A percentile compares a stretch with the other conserved stretches of the same genome.
Conservation (phyloP, 2,113 vertebrate genomes). For the Phylloscopus trochilus region DNA sequence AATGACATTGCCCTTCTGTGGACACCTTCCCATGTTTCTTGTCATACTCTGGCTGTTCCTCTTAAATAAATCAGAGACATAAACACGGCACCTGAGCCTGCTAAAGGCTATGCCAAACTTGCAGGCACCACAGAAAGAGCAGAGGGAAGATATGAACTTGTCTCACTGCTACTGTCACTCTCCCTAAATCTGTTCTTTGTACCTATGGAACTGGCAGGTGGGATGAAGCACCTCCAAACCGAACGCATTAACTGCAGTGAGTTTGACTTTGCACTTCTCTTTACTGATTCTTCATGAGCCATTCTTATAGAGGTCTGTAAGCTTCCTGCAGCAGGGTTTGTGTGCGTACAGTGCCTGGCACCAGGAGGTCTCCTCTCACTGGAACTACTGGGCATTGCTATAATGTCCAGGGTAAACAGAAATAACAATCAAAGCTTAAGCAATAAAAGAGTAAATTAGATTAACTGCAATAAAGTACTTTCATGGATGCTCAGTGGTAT, state of each 20-base stretch:
- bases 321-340: not conserved
- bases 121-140: not conserved
- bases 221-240: not conserved
- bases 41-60: not conserved
- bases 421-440: not conserved
- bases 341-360: fast-evolving
- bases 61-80: not conserved
- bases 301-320: not conserved
- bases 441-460: not conserved
- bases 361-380: not conserved
- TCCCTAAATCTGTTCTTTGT: not conserved
- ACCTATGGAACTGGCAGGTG: not conserved
- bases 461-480: not conserved
- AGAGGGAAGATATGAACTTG: not conserved
- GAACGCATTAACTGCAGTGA: fast-evolving
- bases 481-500: not conserved
- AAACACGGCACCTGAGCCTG: not conserved
- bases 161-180: fast-evolving
- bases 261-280: not conserved
- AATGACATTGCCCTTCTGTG: not conserved
- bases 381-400: not conserved
- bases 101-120: not conserved
- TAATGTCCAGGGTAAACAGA: not conserved
- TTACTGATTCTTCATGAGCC: not conserved
- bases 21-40: not conserved